Evolutionary conservation across 2,888 invertebrate genomes (phyloP).

Genomic region (Trissonchulus latispiculum): DNA sequence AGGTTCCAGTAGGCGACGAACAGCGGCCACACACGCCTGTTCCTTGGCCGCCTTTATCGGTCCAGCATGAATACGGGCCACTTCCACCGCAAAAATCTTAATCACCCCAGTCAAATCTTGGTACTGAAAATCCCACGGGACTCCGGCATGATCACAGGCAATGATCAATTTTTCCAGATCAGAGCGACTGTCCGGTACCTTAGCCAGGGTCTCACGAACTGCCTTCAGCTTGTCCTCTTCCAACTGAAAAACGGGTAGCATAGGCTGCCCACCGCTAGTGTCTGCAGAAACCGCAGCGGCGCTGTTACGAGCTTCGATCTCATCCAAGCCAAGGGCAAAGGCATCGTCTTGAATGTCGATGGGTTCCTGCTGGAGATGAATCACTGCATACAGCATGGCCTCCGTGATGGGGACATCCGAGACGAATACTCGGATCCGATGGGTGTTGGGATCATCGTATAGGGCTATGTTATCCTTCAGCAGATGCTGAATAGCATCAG

Average conservation of each 20-base stretch:
- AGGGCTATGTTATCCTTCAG: not conserved
- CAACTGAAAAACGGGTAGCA: not conserved
- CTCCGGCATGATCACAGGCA: not conserved
- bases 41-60: not conserved
- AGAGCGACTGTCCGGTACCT: not conserved
- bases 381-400: not conserved
- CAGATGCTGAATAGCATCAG: not conserved
- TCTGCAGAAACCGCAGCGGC: no score
- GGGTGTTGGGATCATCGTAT: not conserved
- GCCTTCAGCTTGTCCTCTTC: not conserved
- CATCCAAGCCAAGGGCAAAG: no score
- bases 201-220: not conserved
- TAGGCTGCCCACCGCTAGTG: no score
- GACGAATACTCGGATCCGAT: not conserved
- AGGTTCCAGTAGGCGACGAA: not conserved
- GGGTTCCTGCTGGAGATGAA: not conserved
- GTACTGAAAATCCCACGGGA: not conserved
- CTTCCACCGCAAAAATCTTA: not conserved
- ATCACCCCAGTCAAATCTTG: not conserved
- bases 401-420: not conserved
- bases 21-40: not conserved
- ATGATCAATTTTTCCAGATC: not conserved
- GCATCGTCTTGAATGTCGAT: not conserved
- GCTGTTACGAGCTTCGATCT: not conserved
- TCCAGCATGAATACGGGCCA: not conserved